Base-by-base conservation (phyloP, 2,888 invertebrate genomes). In the Rotaria socialis region DNA sequence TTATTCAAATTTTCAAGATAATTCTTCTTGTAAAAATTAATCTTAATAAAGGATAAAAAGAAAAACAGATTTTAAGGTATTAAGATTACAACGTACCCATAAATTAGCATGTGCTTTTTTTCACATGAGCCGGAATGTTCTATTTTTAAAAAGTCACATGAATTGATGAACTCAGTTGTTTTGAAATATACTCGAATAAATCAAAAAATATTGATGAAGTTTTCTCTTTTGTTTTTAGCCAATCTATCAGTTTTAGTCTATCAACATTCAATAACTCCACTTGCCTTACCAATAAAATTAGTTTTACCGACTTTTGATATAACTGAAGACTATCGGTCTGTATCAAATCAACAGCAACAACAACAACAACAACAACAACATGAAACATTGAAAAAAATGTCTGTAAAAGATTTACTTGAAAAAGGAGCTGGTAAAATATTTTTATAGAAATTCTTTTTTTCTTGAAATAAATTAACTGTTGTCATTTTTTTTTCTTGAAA, bases 181-280 rank as follows among this genome's bases (percentile, higher is more conserved):
- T n/a, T n/a, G n/a, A n/a, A n/a, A n/a, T n/a, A n/a, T n/a, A n/a
- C n/a, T n/a, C n/a, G n/a, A 47, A 47, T 8, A 7, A 7, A 47
- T 8, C 8, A 47, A 7, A 7, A 5, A 47, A 47, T 47, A 47
- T 47, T 5, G 8, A 7, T 47, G 47, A 47, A 5, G 6, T 43
- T 24, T 24, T 43, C 43, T 24, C 24, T 41, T 41, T 43, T 47
- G 0, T 24, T 75, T 75, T 43, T 47, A 80, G 80, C n/a, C 16
- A 80, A 43, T 80, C 47, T 80, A 24, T 96, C 97, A 11, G 98
- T 98, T 0, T 93, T 99, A 88, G 97, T 99, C 86, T 98, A 98
- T 92, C 97, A 98, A 91, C 99, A 99, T 92, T 96, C 97, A 35
- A 94, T 97, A 88, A 97, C 96, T 88, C 95, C 96, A 27, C 93